These are phyloP conservation scores for Macquaria australasica DNA, from an alignment of 2,113 vertebrate species.

Conservation along the genomic window DNA sequence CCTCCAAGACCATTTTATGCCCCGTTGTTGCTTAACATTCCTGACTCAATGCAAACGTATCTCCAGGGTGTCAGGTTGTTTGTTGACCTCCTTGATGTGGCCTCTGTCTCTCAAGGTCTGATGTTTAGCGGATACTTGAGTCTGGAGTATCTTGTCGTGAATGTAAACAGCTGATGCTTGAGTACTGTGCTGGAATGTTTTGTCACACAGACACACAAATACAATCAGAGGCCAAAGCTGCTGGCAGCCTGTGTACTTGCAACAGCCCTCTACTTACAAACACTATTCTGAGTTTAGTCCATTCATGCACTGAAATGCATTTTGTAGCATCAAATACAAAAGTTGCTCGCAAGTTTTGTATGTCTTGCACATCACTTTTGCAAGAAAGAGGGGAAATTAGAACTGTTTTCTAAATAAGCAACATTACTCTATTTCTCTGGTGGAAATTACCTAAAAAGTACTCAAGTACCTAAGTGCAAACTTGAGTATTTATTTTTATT, in stretches of 20 bases:
- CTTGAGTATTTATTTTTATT: background rate
- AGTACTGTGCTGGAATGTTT: slow-evolving; percentile 76
- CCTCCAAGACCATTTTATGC: slow-evolving; percentile 66
- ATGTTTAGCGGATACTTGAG: slow-evolving; percentile 82
- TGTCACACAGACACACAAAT: slow-evolving; percentile 65
- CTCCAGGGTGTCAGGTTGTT: slow-evolving; percentile 79
- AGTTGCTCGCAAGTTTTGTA: background rate
- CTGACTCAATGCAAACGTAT: slow-evolving; percentile 83
- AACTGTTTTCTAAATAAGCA: background rate
- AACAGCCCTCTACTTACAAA: slow-evolving; percentile 16
- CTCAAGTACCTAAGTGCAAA: too few species aligned
- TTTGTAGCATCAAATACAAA: background rate
- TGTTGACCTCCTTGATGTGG: slow-evolving; percentile 83
- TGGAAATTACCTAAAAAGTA: background rate
- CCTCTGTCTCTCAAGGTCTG: slow-evolving; percentile 77
- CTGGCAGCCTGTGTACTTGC: slow-evolving; percentile 12
- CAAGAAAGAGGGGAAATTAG: background rate
- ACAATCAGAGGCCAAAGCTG: slow-evolving; percentile 42
- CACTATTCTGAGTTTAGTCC: background rate
- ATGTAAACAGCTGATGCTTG: slow-evolving; percentile 79
- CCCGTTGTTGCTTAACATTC: slow-evolving; percentile 75
- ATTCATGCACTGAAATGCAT: too few species aligned
- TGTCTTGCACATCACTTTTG: background rate
- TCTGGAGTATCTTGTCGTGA: slow-evolving; percentile 77
- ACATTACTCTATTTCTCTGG: background rate